Base-by-base conservation (phyloP, 2,888 invertebrate species). In the Morpho achilles region DNA sequence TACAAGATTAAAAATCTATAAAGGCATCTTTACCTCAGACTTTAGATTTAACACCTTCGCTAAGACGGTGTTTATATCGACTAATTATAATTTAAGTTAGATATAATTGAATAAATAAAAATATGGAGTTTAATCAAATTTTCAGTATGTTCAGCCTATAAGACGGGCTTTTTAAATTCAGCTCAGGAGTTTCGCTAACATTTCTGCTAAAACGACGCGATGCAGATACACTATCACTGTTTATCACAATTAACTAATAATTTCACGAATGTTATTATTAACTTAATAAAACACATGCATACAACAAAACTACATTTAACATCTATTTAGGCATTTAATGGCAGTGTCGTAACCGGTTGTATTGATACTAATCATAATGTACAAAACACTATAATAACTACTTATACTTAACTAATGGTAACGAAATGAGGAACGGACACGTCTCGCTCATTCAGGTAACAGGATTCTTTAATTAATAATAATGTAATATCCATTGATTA, bases 11-110 rank as follows among this genome's bases (percentile, higher is more conserved):
- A 84, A 86, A 87, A 88, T 89, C 90, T 90, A 90, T 83, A 84
- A 90, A 90, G 90, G 90, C 90, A 89, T 87, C 89, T 87, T 87
- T 82, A 89, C 89, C 89, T 90, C 90, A 90, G 90, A 90, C 90
- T 90, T 90, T 85, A 87, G 86, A 85, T 87, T 87, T 83, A 78
- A 85, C 88, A 87, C 88, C 89, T 75, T 80, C 86, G 79, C 79
- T 78, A 75, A 79, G 83, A 84, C 81, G 87, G 86, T 84, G 88
- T 76, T 72, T 73, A 76, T 85, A 85, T 75, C 69, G 82, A 83
- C 85, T 87, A 87, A 83, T 81, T 82, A 83, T 78, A 80, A 79
- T 69, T 84, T 87, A 86, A 84, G 83, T 84, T 84, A 84, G 73
- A 74, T 77, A 78, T 73, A 76, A 77, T 78, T 73, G 65, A 87